A percentile compares a stretch with the other conserved stretches of the same genome.
Evolutionary conservation across 2,888 invertebrate genomes (phyloP).

Genomic region (Caenorhabditis plicata): DNA sequence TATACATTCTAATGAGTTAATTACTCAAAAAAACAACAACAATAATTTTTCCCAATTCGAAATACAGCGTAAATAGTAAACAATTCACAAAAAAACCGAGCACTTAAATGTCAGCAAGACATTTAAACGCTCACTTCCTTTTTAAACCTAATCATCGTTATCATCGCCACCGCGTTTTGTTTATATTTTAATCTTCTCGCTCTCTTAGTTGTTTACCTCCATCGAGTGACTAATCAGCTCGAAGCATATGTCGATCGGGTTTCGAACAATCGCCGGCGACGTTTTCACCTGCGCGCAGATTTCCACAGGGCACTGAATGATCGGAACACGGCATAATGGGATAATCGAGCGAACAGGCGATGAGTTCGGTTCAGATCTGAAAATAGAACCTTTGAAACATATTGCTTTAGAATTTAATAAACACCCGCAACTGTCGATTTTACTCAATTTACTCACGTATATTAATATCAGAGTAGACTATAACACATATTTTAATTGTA

Average conservation of each 20-base stretch:
- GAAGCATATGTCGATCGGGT: constrained; percentile 37
- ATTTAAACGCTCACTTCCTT: too few relatives aligned
- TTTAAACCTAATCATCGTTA: too few relatives aligned
- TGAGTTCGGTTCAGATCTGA: constrained; percentile 12
- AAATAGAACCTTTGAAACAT: constrained; percentile 2
- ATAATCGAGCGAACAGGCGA: constrained; percentile 40
- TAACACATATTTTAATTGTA: not conserved
- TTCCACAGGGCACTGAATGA: constrained; percentile 40
- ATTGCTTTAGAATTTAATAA: not conserved
- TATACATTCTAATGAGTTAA: too few relatives aligned
- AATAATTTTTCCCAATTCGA: too few relatives aligned
- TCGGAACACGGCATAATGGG: constrained; percentile 30
- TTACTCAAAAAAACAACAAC: too few relatives aligned
- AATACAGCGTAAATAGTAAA: too few relatives aligned
- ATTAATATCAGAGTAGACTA: not conserved
- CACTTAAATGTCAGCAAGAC: too few relatives aligned
- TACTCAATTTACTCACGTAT: not conserved
- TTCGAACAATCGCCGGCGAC: constrained; percentile 25
- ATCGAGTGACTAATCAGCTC: constrained; percentile 15
- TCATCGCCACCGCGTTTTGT: too few relatives aligned
- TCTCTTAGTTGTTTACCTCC: constrained; percentile 10
- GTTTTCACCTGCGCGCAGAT: constrained; percentile 23
- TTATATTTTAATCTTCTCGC: not conserved
- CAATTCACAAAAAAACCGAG: too few relatives aligned
- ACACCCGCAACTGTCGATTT: not conserved